phyloP scores from a whole-genome alignment of 2,888 invertebrate species.

The Erebia ligea region DNA sequence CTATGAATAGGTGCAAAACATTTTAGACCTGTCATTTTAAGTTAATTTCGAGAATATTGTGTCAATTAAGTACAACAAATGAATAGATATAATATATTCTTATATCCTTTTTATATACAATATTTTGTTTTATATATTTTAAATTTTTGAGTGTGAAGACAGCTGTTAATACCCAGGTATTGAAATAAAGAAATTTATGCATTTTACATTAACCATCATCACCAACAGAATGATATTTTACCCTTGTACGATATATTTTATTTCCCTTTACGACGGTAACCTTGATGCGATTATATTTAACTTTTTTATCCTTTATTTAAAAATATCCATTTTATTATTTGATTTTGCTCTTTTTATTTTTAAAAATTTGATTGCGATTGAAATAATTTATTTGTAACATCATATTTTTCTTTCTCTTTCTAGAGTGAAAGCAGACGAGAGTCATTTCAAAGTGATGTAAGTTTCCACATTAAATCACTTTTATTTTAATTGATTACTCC shows the following conservation, averaged over 20 bases:
- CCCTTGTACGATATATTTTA: background rate
- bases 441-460: conserved; percentile 69
- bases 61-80: no score
- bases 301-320: background rate
- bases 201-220: no score
- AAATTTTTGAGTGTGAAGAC: no score
- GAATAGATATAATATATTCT: no score
- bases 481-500: background rate
- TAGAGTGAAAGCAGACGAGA: conserved; percentile 75
- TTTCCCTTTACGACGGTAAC: background rate
- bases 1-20: no score
- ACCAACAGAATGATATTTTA: background rate
- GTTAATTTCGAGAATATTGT: no score
- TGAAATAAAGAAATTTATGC: no score
- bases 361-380: background rate
- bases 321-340: background rate
- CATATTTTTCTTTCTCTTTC: conserved; percentile 24
- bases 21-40: no score
- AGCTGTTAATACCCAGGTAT: no score
- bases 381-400: background rate
- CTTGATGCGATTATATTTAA: background rate
- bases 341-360: background rate
- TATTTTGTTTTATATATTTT: no score
- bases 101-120: no score
- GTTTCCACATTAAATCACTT: background rate